Evolutionary conservation across 1,140 invertebrate genomes (phyloP).

Genomic region (Pseudoatta argentina): DNA sequence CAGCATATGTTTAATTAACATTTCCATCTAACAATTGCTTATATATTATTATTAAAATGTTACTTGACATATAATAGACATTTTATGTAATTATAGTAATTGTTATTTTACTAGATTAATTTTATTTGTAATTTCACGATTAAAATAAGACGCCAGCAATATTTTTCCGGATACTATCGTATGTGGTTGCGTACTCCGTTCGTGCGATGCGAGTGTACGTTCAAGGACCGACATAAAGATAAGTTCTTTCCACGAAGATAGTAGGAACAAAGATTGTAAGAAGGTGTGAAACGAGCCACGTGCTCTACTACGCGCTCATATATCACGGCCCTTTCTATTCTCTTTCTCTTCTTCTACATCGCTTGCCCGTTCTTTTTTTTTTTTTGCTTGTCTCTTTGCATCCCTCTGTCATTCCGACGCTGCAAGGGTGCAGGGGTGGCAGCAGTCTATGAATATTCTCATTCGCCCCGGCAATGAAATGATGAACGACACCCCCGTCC

Average conservation of each 20-base stretch:
- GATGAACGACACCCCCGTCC: conserved; percentile 81
- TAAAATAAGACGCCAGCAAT: not conserved
- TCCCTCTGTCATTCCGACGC: conserved; percentile 52
- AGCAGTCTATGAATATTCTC: conserved; percentile 84
- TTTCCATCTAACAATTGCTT: not conserved
- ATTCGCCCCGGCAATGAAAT: conserved; percentile 80
- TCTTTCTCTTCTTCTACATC: conserved; percentile 36
- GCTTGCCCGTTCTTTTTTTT: conserved; percentile 14
- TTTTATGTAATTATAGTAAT: no score
- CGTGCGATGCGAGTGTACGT: conserved; percentile 56
- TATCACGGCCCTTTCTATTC: conserved; percentile 79
- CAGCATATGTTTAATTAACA: not conserved
- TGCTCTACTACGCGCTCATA: conserved; percentile 79
- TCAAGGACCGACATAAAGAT: conserved; percentile 76
- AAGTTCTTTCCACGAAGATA: conserved; percentile 77
- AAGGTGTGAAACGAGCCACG: conserved; percentile 83
- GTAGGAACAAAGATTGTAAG: conserved; percentile 78
- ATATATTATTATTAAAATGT: not conserved
- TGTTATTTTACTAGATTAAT: not conserved
- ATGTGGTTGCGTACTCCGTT: conserved; percentile 21
- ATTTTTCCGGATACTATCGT: conserved; percentile 14
- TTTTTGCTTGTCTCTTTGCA: conserved; percentile 70
- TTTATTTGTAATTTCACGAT: not conserved
- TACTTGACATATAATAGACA: not conserved
- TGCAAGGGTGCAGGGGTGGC: conserved; percentile 48